These are phyloP conservation scores for Drosophila fuyamai DNA, from an alignment of 1,140 invertebrate species.

Conservation along the genomic window DNA sequence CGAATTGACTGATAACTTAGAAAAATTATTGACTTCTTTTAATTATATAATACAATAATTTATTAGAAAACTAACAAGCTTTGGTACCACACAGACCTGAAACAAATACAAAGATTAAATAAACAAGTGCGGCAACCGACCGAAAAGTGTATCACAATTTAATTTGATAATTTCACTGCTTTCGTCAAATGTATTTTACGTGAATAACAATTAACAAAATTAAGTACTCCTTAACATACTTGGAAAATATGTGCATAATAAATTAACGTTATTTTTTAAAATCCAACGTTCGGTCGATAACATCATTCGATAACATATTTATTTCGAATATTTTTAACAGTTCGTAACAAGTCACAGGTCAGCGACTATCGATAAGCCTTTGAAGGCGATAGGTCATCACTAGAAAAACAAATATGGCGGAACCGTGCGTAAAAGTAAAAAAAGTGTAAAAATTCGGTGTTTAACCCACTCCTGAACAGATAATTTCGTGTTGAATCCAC, in stretches of 20 bases:
- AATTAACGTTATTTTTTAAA: neutral
- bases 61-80: no score
- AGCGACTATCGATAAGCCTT: neutral
- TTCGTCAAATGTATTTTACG: neutral
- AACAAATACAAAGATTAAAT: no score
- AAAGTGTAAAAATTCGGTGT: constrained; percentile 40
- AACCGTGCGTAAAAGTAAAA: constrained; percentile 55
- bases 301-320: neutral
- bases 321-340: neutral
- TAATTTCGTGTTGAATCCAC: constrained; percentile 22
- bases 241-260: neutral
- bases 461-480: constrained; percentile 3
- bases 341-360: neutral
- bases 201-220: neutral
- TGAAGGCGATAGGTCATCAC: constrained; percentile 20
- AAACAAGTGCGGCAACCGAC: no score
- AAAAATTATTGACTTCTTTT: no score
- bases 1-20: no score
- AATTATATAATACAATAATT: no score
- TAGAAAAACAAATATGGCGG: constrained; percentile 75
- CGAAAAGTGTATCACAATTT: no score
- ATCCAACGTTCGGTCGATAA: neutral
- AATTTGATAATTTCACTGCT: no score
- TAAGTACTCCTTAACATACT: no score
- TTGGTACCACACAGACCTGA: no score